Evolutionary conservation across 2,888 invertebrate genomes (phyloP), one percentile per base, ranked within the genome.

Genomic region (Gnatocerus cornutus): DNA sequence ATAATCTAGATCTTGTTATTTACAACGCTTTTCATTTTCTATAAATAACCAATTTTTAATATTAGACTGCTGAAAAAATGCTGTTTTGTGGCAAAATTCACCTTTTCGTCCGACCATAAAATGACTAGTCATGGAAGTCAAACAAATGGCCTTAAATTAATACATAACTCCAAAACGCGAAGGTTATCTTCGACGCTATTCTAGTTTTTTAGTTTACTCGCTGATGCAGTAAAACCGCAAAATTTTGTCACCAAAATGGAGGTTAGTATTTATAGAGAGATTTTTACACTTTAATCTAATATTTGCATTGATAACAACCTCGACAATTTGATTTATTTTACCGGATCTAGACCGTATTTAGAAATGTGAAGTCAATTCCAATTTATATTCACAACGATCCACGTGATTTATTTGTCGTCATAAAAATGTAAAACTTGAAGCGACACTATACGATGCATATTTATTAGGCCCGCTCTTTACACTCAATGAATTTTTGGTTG

Each of bases 311-410:
- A 21, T 21, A 33, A 33, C 33, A 33, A 2, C 33, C 33, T 33
- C 43, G 56, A 8, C 41, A 12, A 8, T 41, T 43, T 56, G 56
- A 56, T 56, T 41, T 56, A 56, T 43, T 4, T n/a, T 29, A 5
- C 43, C 43, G 41, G 56, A 56, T 41, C 10, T n/a, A 4, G 27
- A 21, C 43, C 43, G 27, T 41, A 43, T 43, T 41, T 29, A 27
- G 14, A 33, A 55, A 14, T 55, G 16, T 56, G 8, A 27, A 12
- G 43, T 39, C 37, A 29, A 43, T 27, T 6, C 16, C 41, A 43
- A 56, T 56, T 56, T 43, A 56, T 55, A 55, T 55, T 55, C 55
- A 13, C 16, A 14, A n/a, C 39, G 16, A 29, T 55, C 9, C 39
- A n/a, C 14, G 21, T 43, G 56, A 56, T 56, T 41, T 56, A 56